Percentiles rank a stretch among this genome's conserved stretches.
Evolutionary conservation across 1,140 invertebrate species (phyloP).

Genomic region (Vanessa tameamea): DNA sequence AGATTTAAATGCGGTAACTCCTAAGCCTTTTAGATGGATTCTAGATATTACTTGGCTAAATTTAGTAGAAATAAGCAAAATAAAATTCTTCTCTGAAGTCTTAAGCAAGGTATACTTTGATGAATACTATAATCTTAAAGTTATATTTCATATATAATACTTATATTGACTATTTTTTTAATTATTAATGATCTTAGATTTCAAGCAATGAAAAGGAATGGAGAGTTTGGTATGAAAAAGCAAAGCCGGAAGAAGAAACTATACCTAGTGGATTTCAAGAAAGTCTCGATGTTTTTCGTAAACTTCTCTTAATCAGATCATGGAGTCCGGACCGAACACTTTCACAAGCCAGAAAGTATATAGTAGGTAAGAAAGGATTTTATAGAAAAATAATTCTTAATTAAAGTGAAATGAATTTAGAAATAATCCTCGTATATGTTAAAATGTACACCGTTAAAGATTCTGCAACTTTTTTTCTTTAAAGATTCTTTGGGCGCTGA

Average conservation of each 20-base stretch:
- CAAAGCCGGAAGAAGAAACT: conserved; percentile 94
- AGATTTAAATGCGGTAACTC: conserved; percentile 94
- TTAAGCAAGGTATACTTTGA: conserved; percentile 83
- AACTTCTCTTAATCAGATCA: conserved; percentile 93
- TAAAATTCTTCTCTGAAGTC: conserved; percentile 90
- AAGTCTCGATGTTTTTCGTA: conserved; percentile 93
- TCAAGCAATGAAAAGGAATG: conserved; percentile 93
- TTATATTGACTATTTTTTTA: neutral
- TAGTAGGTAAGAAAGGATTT: conserved; percentile 83
- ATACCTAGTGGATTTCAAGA: conserved; percentile 96
- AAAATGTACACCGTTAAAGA: neutral
- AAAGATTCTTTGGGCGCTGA: conserved; percentile 92
- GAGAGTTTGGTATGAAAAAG: conserved; percentile 96
- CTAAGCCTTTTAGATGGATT: conserved; percentile 98
- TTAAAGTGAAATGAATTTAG: too few relatives aligned
- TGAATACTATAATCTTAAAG: neutral
- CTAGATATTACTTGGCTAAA: conserved; percentile 98
- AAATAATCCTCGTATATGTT: too few relatives aligned
- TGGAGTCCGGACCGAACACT: conserved; percentile 98
- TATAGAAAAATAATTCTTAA: too few relatives aligned
- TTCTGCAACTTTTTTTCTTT: neutral
- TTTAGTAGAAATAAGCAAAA: conserved; percentile 95
- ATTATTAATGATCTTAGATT: conserved; percentile 81
- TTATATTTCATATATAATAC: neutral
- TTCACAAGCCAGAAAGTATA: conserved; percentile 95